Percentiles rank a stretch among this genome's conserved stretches.
Conservation (phyloP, 2,113 vertebrate genomes). For the Canis aureus region DNA sequence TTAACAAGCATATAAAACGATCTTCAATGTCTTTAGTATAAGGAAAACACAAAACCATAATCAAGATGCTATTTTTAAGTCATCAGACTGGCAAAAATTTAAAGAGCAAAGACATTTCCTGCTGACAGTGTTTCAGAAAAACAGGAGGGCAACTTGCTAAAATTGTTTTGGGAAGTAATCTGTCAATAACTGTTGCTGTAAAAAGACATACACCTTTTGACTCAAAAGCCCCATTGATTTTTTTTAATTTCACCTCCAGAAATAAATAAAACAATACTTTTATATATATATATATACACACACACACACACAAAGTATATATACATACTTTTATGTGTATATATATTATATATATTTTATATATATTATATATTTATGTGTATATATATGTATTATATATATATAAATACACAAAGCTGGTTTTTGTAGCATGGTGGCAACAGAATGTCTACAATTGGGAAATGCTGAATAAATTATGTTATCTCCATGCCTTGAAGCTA, state of each 20-base stretch:
- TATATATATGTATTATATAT: neutral
- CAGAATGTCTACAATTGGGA: neutral
- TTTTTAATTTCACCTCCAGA: neutral
- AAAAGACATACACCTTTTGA: neutral
- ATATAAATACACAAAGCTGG: neutral
- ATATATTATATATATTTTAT: too few species aligned
- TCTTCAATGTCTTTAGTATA: neutral
- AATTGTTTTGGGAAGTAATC: neutral
- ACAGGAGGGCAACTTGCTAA: neutral
- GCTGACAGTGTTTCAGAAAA: neutral
- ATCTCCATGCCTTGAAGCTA: neutral
- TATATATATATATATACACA: neutral
- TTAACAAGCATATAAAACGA: neutral
- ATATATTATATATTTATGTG: too few species aligned
- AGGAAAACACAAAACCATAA: neutral
- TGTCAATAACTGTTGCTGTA: neutral
- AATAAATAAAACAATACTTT: neutral
- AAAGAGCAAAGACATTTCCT: neutral
- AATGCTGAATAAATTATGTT: slow-evolving; percentile 9
- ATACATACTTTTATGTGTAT: neutral
- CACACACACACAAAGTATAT: neutral
- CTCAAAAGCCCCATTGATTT: neutral
- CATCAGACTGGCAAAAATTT: neutral
- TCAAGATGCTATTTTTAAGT: neutral
- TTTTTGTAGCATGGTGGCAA: neutral